Base-by-base conservation (phyloP, 2,113 vertebrate genomes). In the Muntiacus muntjak region DNA sequence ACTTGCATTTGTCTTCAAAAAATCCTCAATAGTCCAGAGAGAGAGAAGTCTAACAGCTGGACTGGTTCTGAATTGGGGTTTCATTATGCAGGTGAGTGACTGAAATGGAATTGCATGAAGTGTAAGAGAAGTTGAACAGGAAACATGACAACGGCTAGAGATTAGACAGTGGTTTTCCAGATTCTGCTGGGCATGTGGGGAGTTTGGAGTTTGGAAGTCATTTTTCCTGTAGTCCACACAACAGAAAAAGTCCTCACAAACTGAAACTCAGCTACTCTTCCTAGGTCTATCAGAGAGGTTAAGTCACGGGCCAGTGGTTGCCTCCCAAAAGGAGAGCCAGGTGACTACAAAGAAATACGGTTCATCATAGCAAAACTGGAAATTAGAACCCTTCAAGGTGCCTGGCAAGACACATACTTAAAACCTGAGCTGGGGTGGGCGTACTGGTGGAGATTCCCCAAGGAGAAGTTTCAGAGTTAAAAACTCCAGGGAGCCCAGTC, bases 171-270 rank as follows among this genome's bases (percentile, higher is more conserved):
- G 17, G 23, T 45, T 19, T 91, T 86, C 23, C 3, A 0, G 0
- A 2, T 3, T 60, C 79, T 43, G 1, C 85, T 30, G 19, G 4
- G 3, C 10, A 1, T 0, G 0, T 36, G 21, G 83, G 21, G 4
- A 43, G 1, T 21, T 57, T 9, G 12, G 89, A 54, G 19, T 4
- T 26, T 33, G 2, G 8, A 50, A n/a, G 16, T 19, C 13, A 17
- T 45, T 45, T 43, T 45, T 50, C 21, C 50, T 36, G 19, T 33
- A 17, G 10, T 33, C 10, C 14, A 28, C 1, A 2, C 8, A 25
- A 40, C 2, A 57, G 57, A 23, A 13, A 30, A 21, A 83, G 36
- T 26, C 4, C 57, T 28, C 43, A 23, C 8, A 55, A 58, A 87
- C 2, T 36, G 40, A 54, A 83, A 50, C 36, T 83, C 2, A 92